A percentile compares a stretch with the other conserved stretches of the same genome.
Evolutionary conservation across 2,888 invertebrate species (phyloP).

Genomic region (Ochropleura leucogaster): DNA sequence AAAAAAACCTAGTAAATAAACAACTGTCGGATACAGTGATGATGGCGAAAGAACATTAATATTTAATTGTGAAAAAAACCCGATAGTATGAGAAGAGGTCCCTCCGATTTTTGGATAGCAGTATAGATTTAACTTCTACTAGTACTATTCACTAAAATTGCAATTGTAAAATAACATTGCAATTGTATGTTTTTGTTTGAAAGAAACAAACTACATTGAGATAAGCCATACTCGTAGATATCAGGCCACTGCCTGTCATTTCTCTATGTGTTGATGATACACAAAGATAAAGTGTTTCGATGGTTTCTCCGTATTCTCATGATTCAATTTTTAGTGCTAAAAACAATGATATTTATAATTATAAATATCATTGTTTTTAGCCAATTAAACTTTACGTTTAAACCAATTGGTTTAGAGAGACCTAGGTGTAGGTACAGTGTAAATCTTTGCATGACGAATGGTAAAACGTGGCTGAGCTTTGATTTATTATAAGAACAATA

Average conservation of each 20-base stretch:
- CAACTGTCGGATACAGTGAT: not conserved
- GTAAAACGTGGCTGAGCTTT: too few species aligned
- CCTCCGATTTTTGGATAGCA: not conserved
- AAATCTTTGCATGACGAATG: too few species aligned
- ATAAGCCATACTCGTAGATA: slow-evolving; percentile 26
- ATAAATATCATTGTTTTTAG: too few species aligned
- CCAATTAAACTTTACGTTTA: too few species aligned
- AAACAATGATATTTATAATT: slow-evolving; percentile 2
- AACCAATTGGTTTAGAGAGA: not conserved
- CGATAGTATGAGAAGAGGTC: not conserved
- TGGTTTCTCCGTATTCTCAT: slow-evolving; percentile 40
- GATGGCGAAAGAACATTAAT: not conserved
- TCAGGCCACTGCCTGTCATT: slow-evolving; percentile 13
- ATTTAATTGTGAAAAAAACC: not conserved
- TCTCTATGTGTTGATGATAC: slow-evolving; percentile 34
- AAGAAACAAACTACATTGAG: slow-evolving; percentile 14
- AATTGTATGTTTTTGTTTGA: slow-evolving; percentile 27
- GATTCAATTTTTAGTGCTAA: slow-evolving; percentile 15
- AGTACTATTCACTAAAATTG: not conserved
- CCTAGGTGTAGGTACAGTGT: not conserved
- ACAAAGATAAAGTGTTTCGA: slow-evolving; percentile 38
- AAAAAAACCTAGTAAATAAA: not conserved
- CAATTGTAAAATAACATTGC: slow-evolving; percentile 16
- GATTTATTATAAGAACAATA: too few species aligned
- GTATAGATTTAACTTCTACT: not conserved